Percentiles rank a stretch among this genome's conserved stretches.
Conservation (phyloP, 2,113 vertebrate genomes). For the Otolemur garnettii region DNA sequence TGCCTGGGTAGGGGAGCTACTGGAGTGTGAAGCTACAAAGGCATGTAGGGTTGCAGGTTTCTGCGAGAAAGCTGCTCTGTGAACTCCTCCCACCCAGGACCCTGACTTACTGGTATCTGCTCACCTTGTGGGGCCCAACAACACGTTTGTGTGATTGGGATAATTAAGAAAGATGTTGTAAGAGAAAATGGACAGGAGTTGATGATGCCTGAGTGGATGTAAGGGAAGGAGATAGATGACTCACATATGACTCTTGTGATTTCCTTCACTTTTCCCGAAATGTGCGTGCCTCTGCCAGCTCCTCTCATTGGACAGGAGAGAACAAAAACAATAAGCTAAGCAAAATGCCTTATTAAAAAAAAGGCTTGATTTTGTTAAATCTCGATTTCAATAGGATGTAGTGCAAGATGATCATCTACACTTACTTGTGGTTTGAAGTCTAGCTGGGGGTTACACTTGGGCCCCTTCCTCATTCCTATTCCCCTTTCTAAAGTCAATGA, state of each 20-base stretch:
- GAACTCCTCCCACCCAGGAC: not conserved
- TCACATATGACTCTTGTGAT: conserved; percentile 70
- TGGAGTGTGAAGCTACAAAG: not conserved
- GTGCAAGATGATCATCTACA: not conserved
- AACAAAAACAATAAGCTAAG: conserved; percentile 56
- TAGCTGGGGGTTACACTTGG: not conserved
- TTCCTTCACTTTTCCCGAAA: conserved; percentile 75
- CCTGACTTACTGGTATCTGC: not conserved
- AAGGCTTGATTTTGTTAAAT: not conserved
- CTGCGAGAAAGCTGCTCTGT: not conserved
- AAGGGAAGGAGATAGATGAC: conserved; percentile 61
- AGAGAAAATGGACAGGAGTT: conserved; percentile 8
- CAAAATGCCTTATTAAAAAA: not conserved
- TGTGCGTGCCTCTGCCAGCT: conserved; percentile 46
- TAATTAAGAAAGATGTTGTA: conserved; percentile 52
- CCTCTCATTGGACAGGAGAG: not conserved
- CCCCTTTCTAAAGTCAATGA: conserved; percentile 26
- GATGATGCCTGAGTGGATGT: conserved; percentile 63
- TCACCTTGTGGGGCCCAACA: no score
- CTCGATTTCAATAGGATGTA: not conserved
- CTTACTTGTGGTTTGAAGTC: conserved; percentile 8
- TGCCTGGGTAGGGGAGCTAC: not conserved
- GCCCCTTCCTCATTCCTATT: not conserved
- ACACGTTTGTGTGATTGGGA: not conserved
- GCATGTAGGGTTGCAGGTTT: not conserved